Evolutionary conservation across 2,888 invertebrate species (phyloP), one percentile per base, ranked within the genome.

Genomic region (Apamea anceps): DNA sequence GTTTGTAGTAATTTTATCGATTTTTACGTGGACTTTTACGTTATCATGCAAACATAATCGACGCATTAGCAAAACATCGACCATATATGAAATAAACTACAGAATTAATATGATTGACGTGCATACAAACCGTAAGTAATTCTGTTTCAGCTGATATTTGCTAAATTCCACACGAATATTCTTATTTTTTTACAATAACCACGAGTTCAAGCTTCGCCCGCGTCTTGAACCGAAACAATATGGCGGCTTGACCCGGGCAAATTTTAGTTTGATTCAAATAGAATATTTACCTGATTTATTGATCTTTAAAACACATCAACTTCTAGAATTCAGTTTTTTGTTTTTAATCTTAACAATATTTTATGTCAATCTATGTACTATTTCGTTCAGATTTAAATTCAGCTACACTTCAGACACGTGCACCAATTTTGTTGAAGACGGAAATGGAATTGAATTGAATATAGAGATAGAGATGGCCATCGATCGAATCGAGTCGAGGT

Each of bases 211-310:
- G 65, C 78, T 71, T 79, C 60, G 60, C 80, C 85, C 85, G 90
- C 90, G 82, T 85, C 82, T 80, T 48, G 75, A 75, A 63, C 51
- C 48, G 54, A 75, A 71, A 77, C 91, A 91, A 91, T 84, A 91
- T 91, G 91, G 91, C 91, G 87, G 89, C 82, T 77, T 72, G 72
- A 82, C 85, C 87, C 85, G 85, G 82, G 80, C 68, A 73, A 78
- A 67, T 60, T 60, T 65, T 28, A 68, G 66, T 62, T 37, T 0
- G 25, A 25, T 1, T 51, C 1, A 0, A 72, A 10, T 45, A 13
- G 3, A 45, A 72, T 78, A 87, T 79, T 85, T 86, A 84, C 86
- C 81, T 84, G 85, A 77, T 63, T 66, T 80, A 68, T 0, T 65
- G 48, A 28, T 62, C 37, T 42, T 18, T 5, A 67, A 45, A 32